phyloP scores from a whole-genome alignment of 2,888 invertebrate genomes.

The Sminthurides aquaticus region DNA sequence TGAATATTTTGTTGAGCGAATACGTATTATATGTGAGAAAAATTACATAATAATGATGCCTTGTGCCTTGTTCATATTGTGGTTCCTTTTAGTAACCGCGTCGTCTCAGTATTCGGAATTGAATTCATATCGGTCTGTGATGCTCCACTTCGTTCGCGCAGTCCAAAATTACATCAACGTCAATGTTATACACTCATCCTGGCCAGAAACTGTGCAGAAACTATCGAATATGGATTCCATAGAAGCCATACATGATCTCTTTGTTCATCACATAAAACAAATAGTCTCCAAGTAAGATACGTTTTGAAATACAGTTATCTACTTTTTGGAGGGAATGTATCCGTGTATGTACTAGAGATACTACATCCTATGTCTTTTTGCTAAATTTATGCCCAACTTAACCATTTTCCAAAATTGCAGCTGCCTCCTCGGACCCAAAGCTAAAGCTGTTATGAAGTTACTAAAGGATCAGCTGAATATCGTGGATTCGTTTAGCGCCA shows the following conservation, averaged over 20 bases:
- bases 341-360: neutral
- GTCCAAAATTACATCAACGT: conserved; percentile 70
- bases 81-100: conserved; percentile 18
- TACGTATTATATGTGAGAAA: neutral
- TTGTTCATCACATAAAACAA: conserved; percentile 66
- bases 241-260: conserved; percentile 65
- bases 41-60: too few species aligned
- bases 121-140: conserved; percentile 64
- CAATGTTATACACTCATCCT: conserved; percentile 65
- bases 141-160: conserved; percentile 68
- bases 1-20: neutral
- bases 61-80: too few species aligned
- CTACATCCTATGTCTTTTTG: too few species aligned
- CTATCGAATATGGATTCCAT: conserved; percentile 59
- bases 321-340: neutral
- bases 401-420: too few species aligned
- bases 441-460: conserved; percentile 60
- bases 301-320: neutral
- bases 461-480: conserved; percentile 47
- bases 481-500: conserved; percentile 36
- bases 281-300: conserved; percentile 56
- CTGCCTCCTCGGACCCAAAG: conserved; percentile 64
- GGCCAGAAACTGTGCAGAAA: conserved; percentile 65
- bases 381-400: too few species aligned
- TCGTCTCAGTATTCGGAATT: conserved; percentile 64